Base-by-base conservation (phyloP, 2,797 vertebrate genomes). In the Enteromius paludinosus region DNA sequence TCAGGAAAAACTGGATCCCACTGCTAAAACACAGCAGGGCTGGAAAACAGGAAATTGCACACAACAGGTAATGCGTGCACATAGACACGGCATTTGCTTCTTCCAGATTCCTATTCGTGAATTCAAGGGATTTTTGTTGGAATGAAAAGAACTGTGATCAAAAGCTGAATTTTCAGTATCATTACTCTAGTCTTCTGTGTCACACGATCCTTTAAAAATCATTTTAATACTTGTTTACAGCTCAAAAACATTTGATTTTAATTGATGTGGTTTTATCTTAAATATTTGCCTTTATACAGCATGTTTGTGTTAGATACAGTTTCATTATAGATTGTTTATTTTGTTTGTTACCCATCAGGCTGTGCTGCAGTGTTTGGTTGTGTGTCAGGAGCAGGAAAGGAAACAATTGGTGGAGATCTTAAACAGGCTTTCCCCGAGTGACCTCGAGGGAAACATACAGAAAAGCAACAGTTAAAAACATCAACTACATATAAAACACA, bases 301-400 rank as follows among this genome's bases (percentile, higher is more conserved):
- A 14, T n/a, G 70, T 18, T 35, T 0, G 4, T 47, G 45, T n/a
- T 54, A 35, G 14, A 0, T 72, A 18, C 17, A 23, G 18, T 47
- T 65, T 65, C 23, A 49, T 78, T 33, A 15, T 49, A 35, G 84
- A 47, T 70, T 78, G 11, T 30, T 35, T 1, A 1, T 84, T 62
- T 81, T n/a, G 11, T 76, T 82, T 12, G 11, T 25, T 59, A 88
- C 84, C 49, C 81, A 86, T 81, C 90, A 93, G 89, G 85, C 90
- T 2, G 71, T 91, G 81, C 88, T 95, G 84, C 92, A 93, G 88
- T 69, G 86, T 84, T 75, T 96, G 83, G 89, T 95, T 86, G 86
- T 91, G 86, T 92, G 84, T 90, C 93, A 95, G 87, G 92, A 95
- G 82, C 86, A 90, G 87, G 94, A 95, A 87, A 93, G 92, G 70